A percentile compares a stretch with the other conserved stretches of the same genome.
phyloP scores from a whole-genome alignment of 2,888 invertebrate genomes.

The Drosophila infuscata region DNA sequence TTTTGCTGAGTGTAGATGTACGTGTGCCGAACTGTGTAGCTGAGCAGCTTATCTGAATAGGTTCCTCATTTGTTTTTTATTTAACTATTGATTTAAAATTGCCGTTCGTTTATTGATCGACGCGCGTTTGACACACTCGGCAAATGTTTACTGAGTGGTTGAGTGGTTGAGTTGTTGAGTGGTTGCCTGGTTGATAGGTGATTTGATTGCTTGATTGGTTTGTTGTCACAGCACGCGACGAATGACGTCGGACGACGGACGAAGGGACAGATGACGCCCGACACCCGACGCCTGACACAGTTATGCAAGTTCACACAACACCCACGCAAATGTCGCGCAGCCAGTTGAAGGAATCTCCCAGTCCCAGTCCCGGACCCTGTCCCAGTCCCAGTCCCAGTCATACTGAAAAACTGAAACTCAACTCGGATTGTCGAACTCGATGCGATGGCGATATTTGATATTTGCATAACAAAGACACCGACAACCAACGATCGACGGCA shows the following conservation, averaged over 20 bases:
- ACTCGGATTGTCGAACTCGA: constrained; percentile 15
- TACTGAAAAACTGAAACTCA: constrained; percentile 35
- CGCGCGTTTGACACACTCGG: constrained; percentile 78
- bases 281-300: constrained; percentile 61
- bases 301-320: constrained; percentile 77
- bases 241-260: constrained; percentile 7
- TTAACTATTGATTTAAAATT: constrained; percentile 68
- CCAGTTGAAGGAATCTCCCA: constrained; percentile 40
- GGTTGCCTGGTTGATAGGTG: constrained; percentile 26
- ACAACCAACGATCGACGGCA: constrained; percentile 21
- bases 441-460: constrained; percentile 40
- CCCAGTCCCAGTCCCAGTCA: not conserved
- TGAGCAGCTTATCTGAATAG: constrained; percentile 34
- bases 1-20: not conserved
- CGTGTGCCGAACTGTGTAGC: not conserved
- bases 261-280: constrained; percentile 52
- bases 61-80: constrained; percentile 6
- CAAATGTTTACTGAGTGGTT: constrained; percentile 68
- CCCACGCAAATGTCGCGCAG: constrained; percentile 63
- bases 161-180: constrained; percentile 13
- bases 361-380: constrained; percentile 1
- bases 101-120: constrained; percentile 53
- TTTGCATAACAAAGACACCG: constrained; percentile 59
- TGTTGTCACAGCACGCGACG: constrained; percentile 62
- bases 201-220: constrained; percentile 22